Evolutionary conservation across 2,888 invertebrate genomes (phyloP).

Genomic region (Apodemia mormo): DNA sequence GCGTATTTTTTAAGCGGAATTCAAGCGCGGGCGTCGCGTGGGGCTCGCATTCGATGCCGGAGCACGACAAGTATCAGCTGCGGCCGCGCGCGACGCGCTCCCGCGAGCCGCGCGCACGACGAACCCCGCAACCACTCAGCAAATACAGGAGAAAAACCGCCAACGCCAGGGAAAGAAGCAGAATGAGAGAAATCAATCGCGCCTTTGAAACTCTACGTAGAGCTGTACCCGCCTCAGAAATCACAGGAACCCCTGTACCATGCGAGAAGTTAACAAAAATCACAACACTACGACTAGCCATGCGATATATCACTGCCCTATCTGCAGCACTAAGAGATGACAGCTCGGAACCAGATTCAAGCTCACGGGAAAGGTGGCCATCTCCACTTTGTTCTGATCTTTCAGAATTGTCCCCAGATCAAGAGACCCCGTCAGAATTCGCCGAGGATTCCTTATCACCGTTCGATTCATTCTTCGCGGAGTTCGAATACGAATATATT

Average conservation of each 20-base stretch:
- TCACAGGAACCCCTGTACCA: constrained; percentile 76
- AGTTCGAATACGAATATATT: constrained; percentile 74
- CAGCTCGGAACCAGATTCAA: constrained; percentile 50
- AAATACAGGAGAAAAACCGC: constrained; percentile 95
- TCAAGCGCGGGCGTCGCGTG: constrained; percentile 59
- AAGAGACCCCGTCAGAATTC: constrained; percentile 75
- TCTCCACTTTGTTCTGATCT: constrained; percentile 78
- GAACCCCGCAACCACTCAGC: constrained; percentile 88
- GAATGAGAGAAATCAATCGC: constrained; percentile 95
- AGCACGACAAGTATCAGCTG: constrained; percentile 80
- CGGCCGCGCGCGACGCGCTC: constrained; percentile 75
- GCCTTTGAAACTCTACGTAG: constrained; percentile 92
- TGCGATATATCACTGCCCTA: constrained; percentile 92
- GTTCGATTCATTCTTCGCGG: constrained; percentile 79
- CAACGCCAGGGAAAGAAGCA: constrained; percentile 91
- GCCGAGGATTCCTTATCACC: constrained; percentile 81
- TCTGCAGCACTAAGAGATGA: constrained; percentile 83
- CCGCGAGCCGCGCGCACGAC: constrained; percentile 79
- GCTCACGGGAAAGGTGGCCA: constrained; percentile 64
- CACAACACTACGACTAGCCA: constrained; percentile 91
- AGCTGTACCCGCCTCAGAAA: constrained; percentile 86
- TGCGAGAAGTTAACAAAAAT: constrained; percentile 94
- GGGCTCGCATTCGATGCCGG: constrained; percentile 70
- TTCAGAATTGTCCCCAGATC: constrained; percentile 75
- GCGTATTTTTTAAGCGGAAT: constrained; percentile 72